Percentiles rank a stretch among this genome's conserved stretches.
These are phyloP conservation scores for Eurytoma adleriae DNA, from an alignment of 2,888 invertebrate species.

Conservation along the genomic window DNA sequence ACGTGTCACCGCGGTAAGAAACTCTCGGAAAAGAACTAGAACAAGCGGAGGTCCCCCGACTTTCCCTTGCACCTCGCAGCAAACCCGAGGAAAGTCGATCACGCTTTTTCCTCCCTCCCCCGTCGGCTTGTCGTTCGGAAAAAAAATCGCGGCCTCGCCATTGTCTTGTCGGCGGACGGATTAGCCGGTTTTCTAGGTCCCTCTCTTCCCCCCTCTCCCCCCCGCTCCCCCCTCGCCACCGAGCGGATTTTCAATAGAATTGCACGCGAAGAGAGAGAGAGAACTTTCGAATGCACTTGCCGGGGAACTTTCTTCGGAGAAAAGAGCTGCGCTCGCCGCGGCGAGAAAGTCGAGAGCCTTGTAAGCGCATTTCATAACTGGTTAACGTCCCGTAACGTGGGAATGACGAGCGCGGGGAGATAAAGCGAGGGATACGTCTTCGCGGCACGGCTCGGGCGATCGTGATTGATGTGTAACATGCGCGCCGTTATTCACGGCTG, in stretches of 20 bases:
- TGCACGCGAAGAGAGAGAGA: constrained; percentile 58
- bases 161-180: constrained; percentile 49
- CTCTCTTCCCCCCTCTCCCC: constrained; percentile 16
- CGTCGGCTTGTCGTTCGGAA: background rate
- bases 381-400: constrained; percentile 73
- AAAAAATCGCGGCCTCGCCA: constrained; percentile 15
- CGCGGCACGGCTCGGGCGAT: background rate
- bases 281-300: constrained; percentile 68
- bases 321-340: constrained; percentile 58
- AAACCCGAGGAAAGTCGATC: constrained; percentile 31
- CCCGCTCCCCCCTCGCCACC: constrained; percentile 42
- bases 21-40: constrained; percentile 4
- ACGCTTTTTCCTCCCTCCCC: background rate
- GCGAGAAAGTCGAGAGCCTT: constrained; percentile 72
- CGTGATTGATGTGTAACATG: no score
- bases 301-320: constrained; percentile 72
- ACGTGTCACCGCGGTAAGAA: constrained; percentile 17
- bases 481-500: no score
- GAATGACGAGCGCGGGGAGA: constrained; percentile 52
- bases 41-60: constrained; percentile 27
- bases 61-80: constrained; percentile 26
- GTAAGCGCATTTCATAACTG: constrained; percentile 75
- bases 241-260: constrained; percentile 63
- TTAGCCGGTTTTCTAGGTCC: constrained; percentile 57
- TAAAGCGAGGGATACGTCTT: constrained; percentile 9